phyloP scores from a whole-genome alignment of 2,113 vertebrate species.

The Recurvirostra avosetta region DNA sequence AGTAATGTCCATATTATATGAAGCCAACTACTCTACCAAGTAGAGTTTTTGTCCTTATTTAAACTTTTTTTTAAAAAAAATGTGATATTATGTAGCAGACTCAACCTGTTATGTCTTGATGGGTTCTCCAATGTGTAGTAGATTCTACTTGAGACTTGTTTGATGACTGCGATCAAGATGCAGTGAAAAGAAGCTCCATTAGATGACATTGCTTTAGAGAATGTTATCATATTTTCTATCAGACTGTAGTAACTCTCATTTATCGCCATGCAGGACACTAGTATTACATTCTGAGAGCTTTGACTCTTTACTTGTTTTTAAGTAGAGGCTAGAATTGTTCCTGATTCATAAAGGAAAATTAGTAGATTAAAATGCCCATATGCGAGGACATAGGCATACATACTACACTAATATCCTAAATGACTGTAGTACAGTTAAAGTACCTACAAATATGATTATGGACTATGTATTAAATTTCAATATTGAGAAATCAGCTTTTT shows the following conservation, averaged over 20 bases:
- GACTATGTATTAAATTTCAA: constrained; percentile 14
- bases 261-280: neutral
- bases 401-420: neutral
- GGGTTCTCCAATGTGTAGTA: constrained; percentile 30
- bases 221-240: neutral
- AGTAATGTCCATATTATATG: neutral
- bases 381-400: neutral
- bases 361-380: neutral
- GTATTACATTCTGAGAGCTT: neutral
- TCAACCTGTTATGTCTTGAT: constrained; percentile 51
- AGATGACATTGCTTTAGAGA: neutral
- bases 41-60: neutral
- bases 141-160: constrained; percentile 44
- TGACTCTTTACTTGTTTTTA: constrained; percentile 36
- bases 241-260: neutral
- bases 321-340: constrained; percentile 29
- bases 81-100: neutral
- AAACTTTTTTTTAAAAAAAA: neutral
- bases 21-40: neutral
- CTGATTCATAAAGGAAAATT: constrained; percentile 12
- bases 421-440: neutral
- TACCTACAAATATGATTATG: neutral
- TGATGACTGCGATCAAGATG: constrained; percentile 17
- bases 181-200: neutral
- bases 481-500: neutral